Percentiles rank a stretch among this genome's conserved stretches.
phyloP scores from a whole-genome alignment of 2,888 invertebrate genomes.

The Orchesellides sinensis region DNA sequence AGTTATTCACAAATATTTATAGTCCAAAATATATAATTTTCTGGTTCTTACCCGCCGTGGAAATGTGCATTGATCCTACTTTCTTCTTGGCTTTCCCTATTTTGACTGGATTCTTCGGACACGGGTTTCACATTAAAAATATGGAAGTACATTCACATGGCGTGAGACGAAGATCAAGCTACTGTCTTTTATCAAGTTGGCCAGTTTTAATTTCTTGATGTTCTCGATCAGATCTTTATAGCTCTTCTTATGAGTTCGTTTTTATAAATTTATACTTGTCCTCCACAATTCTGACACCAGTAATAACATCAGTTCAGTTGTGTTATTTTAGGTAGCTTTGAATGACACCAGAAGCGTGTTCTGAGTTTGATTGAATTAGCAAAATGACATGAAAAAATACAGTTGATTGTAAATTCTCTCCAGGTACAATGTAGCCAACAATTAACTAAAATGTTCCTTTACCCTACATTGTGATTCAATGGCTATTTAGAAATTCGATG shows the following conservation, averaged over 20 bases:
- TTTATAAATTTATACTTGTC: too few species aligned
- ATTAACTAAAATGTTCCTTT: too few species aligned
- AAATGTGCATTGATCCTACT: constrained; percentile 75
- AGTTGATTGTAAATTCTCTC: constrained; percentile 47
- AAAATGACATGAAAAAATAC: constrained; percentile 62
- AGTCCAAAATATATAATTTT: too few species aligned
- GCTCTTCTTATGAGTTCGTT: not conserved
- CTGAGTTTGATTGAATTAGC: too few species aligned
- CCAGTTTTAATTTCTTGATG: not conserved
- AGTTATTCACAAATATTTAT: too few species aligned
- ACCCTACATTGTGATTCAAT: too few species aligned
- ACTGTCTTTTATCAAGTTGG: not conserved
- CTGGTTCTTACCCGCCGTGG: constrained; percentile 72
- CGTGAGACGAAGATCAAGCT: not conserved
- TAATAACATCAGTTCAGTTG: too few species aligned
- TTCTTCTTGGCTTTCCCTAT: constrained; percentile 75
- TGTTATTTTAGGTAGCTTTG: too few species aligned
- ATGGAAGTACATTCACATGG: constrained; percentile 49
- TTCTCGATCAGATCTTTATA: not conserved
- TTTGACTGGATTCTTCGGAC: constrained; percentile 72
- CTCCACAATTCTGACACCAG: not conserved
- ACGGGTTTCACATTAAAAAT: constrained; percentile 67
- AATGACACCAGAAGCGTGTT: too few species aligned
- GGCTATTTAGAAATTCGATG: too few species aligned
- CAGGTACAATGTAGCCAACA: constrained; percentile 67